Conservation (phyloP, 1,140 invertebrate species). For the Lordiphosa stackelbergi region DNA sequence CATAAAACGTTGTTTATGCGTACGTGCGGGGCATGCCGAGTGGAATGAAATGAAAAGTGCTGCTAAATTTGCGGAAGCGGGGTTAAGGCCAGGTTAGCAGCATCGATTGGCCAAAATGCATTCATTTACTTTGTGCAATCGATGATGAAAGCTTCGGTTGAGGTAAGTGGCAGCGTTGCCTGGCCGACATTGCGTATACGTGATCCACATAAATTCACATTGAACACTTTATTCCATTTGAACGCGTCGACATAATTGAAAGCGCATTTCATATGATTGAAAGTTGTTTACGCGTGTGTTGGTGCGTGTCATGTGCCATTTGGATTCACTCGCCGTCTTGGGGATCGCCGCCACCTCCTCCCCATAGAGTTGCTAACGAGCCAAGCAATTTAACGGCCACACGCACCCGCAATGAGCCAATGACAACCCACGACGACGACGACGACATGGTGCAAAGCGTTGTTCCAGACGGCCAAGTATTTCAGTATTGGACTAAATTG, state of each 20-base stretch:
- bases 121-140: slow-evolving; percentile 3
- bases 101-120: slow-evolving; percentile 39
- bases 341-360: not conserved
- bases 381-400: slow-evolving; percentile 1
- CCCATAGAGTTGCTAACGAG: not conserved
- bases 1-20: slow-evolving; percentile 61
- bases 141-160: slow-evolving; percentile 54
- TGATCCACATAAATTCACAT: slow-evolving; percentile 61
- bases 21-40: slow-evolving; percentile 44
- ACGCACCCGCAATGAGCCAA: slow-evolving; percentile 1
- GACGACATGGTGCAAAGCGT: not conserved
- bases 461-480: not conserved
- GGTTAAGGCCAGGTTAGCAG: slow-evolving; percentile 48
- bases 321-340: not conserved
- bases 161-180: not conserved
- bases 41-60: not conserved
- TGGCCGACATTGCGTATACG: slow-evolving; percentile 50
- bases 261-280: slow-evolving; percentile 64
- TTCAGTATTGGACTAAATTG: not conserved
- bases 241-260: slow-evolving; percentile 56
- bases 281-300: slow-evolving; percentile 36
- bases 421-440: not conserved
- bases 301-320: slow-evolving; percentile 30
- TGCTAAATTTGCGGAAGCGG: slow-evolving; percentile 40
- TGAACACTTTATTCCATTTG: slow-evolving; percentile 41